Conservation (phyloP, 1,140 invertebrate species). For the Drosophila tropicalis region DNA sequence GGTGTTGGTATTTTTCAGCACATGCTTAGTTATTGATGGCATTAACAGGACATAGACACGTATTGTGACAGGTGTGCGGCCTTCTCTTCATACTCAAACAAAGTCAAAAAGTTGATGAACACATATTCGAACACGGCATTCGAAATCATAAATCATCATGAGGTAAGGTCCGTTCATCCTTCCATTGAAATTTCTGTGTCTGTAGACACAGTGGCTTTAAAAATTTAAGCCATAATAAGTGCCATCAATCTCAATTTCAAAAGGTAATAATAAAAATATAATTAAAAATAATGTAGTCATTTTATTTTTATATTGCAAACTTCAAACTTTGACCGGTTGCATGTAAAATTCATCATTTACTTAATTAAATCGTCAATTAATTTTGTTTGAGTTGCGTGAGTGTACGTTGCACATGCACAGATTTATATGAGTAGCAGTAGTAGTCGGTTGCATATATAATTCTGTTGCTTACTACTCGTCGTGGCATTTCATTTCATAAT, state of each 20-base stretch:
- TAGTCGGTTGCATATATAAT: constrained; percentile 31
- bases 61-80: constrained; percentile 60
- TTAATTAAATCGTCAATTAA: constrained; percentile 1
- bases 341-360: neutral
- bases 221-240: neutral
- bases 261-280: neutral
- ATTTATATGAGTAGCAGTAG: neutral
- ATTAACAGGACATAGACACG: constrained; percentile 21
- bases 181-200: neutral
- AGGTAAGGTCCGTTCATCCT: neutral
- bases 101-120: constrained; percentile 1
- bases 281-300: neutral
- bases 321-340: neutral
- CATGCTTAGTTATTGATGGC: constrained; percentile 65
- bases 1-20: constrained; percentile 1
- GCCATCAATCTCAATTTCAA: constrained; percentile 1
- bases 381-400: constrained; percentile 1
- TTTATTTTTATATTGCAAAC: neutral
- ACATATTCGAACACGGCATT: neutral
- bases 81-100: constrained; percentile 26
- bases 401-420: neutral
- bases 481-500: constrained; percentile 30
- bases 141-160: constrained; percentile 45
- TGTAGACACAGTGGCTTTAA: neutral
- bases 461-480: constrained; percentile 31